phyloP scores from a whole-genome alignment of 2,888 invertebrate genomes.

The Protonemura montana region DNA sequence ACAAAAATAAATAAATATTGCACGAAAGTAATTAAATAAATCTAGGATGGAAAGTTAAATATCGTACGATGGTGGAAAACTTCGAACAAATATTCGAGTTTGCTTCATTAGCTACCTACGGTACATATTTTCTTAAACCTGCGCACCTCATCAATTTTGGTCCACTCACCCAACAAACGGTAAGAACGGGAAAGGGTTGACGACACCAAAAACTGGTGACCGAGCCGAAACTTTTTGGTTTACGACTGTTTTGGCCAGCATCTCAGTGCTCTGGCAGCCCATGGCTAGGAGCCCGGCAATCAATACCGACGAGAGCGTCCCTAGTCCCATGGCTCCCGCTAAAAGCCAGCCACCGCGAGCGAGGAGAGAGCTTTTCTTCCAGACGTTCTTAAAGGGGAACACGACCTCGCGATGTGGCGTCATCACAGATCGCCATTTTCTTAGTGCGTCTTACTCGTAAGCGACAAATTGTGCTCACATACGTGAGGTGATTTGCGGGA shows the following conservation, averaged over 20 bases:
- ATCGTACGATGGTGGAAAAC: no score
- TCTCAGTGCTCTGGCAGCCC: not conserved
- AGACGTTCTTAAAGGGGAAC: conserved; percentile 7
- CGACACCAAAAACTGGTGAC: not conserved
- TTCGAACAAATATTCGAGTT: no score
- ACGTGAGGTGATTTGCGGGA: no score
- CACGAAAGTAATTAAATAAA: no score
- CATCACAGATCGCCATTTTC: not conserved
- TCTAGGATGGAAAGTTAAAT: no score
- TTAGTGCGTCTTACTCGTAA: no score
- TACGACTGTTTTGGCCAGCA: conserved; percentile 25
- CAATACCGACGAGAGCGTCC: no score
- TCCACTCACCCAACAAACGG: not conserved
- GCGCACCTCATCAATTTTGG: not conserved
- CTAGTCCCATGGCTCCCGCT: not conserved
- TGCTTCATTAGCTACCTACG: no score
- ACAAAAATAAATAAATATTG: no score
- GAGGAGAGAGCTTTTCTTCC: not conserved
- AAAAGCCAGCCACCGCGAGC: not conserved
- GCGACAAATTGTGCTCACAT: no score
- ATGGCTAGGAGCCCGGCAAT: not conserved
- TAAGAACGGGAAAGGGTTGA: not conserved
- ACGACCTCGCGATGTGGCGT: not conserved
- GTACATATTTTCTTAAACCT: no score
- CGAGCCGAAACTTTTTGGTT: not conserved